Evolutionary conservation across 2,113 vertebrate genomes (phyloP).

Genomic region (Camelus bactrianus): DNA sequence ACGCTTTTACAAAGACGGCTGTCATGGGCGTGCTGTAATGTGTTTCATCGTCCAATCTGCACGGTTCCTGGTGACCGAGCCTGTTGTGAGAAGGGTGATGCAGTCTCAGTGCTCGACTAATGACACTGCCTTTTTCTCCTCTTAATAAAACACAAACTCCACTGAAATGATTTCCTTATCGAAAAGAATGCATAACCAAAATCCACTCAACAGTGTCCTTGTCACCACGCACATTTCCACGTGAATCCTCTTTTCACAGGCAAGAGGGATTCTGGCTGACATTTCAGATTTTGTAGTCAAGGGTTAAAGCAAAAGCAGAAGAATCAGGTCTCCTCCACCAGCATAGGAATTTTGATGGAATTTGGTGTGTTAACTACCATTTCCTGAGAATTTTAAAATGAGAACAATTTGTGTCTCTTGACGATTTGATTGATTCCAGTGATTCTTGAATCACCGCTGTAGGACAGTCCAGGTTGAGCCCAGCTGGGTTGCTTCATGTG

Average conservation of each 20-base stretch:
- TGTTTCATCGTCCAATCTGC: conserved; percentile 61
- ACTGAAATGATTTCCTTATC: conserved; percentile 44
- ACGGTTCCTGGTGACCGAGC: conserved; percentile 54
- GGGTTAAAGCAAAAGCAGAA: background rate
- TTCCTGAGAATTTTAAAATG: background rate
- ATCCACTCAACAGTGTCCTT: background rate
- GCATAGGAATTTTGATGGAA: background rate
- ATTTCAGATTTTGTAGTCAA: background rate
- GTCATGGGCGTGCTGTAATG: background rate
- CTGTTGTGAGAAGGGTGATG: conserved; percentile 53
- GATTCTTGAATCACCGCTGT: background rate
- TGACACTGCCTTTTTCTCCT: background rate
- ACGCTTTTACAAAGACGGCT: background rate
- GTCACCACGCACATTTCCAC: background rate
- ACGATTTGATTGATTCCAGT: background rate
- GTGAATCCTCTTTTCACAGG: background rate
- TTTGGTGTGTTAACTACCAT: background rate
- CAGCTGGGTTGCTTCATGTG: background rate
- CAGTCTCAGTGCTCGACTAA: conserved; percentile 30
- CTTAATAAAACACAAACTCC: background rate
- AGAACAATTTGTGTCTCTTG: background rate
- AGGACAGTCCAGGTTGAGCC: background rate
- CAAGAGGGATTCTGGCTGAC: conserved; percentile 1
- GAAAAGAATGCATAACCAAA: conserved; percentile 15
- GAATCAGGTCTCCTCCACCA: background rate